Evolutionary conservation across 2,113 vertebrate species (phyloP), one percentile per base, ranked within the genome.

Genomic region (Melospiza melodia): DNA sequence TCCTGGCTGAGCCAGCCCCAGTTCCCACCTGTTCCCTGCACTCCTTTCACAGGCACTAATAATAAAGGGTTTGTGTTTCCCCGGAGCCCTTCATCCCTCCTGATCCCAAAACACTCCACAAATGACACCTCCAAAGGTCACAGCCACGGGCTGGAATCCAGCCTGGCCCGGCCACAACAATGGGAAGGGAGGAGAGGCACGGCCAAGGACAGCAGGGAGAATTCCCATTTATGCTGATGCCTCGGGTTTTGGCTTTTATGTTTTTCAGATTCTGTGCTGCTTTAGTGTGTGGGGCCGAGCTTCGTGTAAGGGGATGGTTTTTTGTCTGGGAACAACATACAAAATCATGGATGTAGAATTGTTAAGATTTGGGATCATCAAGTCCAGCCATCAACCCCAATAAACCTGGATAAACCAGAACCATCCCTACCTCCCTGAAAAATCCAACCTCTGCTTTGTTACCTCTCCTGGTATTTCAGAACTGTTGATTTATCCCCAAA

Each of bases 21-120:
- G 20, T 44, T 88, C 67, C 61, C 96, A 97, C 95, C 96, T 97
- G 97, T 92, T 9, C 43, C 87, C 88, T 35, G 72, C 84, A 68
- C 77, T 95, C 94, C 79, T 55, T 96, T 83, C 78, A 23, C 83
- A 14, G 95, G 41, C 90, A 74, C 95, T 84, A 72, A 95, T 91
- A 95, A 97, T 39, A 62, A 90, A 89, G 39, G 80, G 65, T 66
- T 95, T 75, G 87, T 5, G 0, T 92, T 95, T 86, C 63, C 61
- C 51, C 0, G 1, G 71, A 89, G 63, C 84, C 44, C 78, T 91
- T 95, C 84, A 94, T 95, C 93, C 94, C 89, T 7, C 19, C 39
- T 84, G 95, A 96, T 90, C 92, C 69, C 90, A 43, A 72, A 81
- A 68, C 83, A 55, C 94, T 80, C 79, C 5, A 39, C 74, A 23